phyloP scores from a whole-genome alignment of 2,797 vertebrate genomes.

The Sebastiscus albofasciatus region DNA sequence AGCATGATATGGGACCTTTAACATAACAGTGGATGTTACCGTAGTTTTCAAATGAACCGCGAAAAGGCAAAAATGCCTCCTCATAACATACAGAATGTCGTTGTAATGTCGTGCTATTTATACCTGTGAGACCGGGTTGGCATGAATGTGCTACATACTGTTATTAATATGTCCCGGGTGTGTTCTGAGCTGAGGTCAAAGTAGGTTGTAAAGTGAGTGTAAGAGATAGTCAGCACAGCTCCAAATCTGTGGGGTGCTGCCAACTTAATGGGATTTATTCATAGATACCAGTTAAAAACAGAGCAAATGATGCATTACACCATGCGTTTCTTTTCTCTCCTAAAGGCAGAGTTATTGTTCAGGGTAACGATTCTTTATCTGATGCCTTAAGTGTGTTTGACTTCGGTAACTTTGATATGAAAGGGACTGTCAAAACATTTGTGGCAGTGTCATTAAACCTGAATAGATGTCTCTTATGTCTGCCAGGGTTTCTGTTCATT shows the following conservation, averaged over 20 bases:
- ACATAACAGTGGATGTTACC: no score
- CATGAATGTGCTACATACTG: not conserved
- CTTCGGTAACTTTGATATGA: not conserved
- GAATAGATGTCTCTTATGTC: not conserved
- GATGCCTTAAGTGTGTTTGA: not conserved
- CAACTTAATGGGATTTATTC: not conserved
- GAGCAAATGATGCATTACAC: not conserved
- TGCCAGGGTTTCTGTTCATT: not conserved
- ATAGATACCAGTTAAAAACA: conserved; percentile 3
- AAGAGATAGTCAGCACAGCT: not conserved
- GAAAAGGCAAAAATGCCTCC: no score
- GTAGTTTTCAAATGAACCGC: no score
- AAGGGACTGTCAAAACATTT: conserved; percentile 3
- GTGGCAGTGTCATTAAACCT: not conserved
- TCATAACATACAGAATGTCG: no score
- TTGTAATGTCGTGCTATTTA: no score
- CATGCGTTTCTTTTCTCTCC: not conserved
- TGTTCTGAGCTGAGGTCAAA: not conserved
- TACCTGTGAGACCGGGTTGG: no score
- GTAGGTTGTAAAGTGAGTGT: not conserved
- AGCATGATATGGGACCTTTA: no score
- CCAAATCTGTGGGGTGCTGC: not conserved
- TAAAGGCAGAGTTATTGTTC: not conserved
- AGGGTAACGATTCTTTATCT: not conserved
- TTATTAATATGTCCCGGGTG: not conserved